Base-by-base conservation (phyloP, 2,888 invertebrate species). In the Rhingia campestris region DNA sequence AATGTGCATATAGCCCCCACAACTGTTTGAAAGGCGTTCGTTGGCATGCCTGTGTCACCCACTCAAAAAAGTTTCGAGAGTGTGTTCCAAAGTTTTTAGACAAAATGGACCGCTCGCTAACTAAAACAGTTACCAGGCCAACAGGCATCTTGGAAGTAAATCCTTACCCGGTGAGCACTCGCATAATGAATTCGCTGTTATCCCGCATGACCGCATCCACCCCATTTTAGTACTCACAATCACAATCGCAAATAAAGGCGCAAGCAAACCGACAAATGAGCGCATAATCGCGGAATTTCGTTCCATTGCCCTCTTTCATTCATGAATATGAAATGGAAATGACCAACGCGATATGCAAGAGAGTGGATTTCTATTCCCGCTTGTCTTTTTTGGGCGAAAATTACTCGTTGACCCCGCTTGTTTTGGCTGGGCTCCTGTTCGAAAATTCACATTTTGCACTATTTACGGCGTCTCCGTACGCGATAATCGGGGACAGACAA, bases 61-160 rank as follows among this genome's bases (percentile, higher is more conserved):
- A 30, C 49, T 6, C 9, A 30, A 47, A 22, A 47, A 49, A 10
- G 30, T 47, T 6, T 5, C 37, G 64, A 59, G n/a, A 33, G 39
- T 59, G 88, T 88, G 86, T 87, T 75, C 58, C 64, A 74, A 49
- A 61, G 56, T 76, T 89, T 89, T 74, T 67, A 77, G 88, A 90
- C 90, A 90, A 90, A 90, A 90, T 90, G 90, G 90, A 90, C 89
- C 90, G 89, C 89, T 90, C 89, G 89, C 89, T 91, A 91, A 91
- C 91, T 91, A 90, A 91, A 91, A 90, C 91, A 91, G 91, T 90
- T 90, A 91, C 86, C 88, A 90, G 91, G 91, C 86, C 77, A 81
- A 43, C 88, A 88, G 86, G 56, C 86, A 56, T 10, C 41, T 14
- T 32, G 73, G 82, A 72, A 82, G 37, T 45, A 32, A 22, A 7